Conservation (phyloP, 1,140 invertebrate genomes). For the Drosophila parabipectinata region DNA sequence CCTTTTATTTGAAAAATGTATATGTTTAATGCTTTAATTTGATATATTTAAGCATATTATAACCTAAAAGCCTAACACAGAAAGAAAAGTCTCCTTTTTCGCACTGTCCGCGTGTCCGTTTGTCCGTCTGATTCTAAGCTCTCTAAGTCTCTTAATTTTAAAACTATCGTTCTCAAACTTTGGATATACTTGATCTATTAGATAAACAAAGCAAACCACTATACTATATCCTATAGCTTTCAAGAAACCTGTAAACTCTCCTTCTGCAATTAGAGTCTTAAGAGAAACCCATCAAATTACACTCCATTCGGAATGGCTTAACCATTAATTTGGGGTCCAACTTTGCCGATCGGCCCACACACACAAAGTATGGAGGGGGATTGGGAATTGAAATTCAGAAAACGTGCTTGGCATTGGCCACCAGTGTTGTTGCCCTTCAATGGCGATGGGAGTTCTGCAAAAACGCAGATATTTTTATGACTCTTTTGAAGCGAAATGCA, state of each 20-base stretch:
- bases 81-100: neutral
- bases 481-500: slow-evolving; percentile 25
- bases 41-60: too few species aligned
- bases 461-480: slow-evolving; percentile 31
- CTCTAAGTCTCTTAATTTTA: too few species aligned
- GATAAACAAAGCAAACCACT: too few species aligned
- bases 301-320: slow-evolving; percentile 57
- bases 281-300: slow-evolving; percentile 24
- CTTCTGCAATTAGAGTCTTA: neutral
- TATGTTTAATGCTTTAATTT: too few species aligned
- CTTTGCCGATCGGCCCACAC: slow-evolving; percentile 50
- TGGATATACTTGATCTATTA: too few species aligned
- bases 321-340: slow-evolving; percentile 55
- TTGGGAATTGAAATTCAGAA: slow-evolving; percentile 9
- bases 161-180: too few species aligned
- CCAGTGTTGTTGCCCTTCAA: slow-evolving; percentile 75
- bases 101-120: too few species aligned
- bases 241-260: neutral
- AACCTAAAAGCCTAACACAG: too few species aligned
- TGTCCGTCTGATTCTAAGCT: too few species aligned
- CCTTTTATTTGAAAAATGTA: too few species aligned
- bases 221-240: too few species aligned
- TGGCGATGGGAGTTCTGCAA: slow-evolving; percentile 55
- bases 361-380: slow-evolving; percentile 36
- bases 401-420: slow-evolving; percentile 54